These are phyloP conservation scores for Thumatha senex DNA, from an alignment of 2,888 invertebrate species.

Conservation along the genomic window DNA sequence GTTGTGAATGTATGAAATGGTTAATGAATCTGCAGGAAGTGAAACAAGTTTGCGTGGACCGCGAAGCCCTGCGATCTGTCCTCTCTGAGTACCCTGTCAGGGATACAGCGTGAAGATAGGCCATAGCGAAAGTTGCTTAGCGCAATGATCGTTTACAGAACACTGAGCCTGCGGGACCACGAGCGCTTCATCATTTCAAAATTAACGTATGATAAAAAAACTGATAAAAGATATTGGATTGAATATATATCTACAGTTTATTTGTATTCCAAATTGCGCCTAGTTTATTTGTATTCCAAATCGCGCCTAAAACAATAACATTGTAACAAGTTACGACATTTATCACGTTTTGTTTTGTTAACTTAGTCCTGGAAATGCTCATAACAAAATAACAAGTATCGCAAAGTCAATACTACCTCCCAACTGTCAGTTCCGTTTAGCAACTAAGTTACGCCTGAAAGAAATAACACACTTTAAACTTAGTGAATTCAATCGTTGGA, in stretches of 20 bases:
- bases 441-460: conserved; percentile 65
- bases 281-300: not conserved
- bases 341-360: conserved; percentile 24
- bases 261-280: not conserved
- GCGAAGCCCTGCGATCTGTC: no score
- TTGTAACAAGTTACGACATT: conserved; percentile 17
- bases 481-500: conserved; percentile 72
- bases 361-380: conserved; percentile 32
- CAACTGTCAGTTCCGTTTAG: conserved; percentile 59
- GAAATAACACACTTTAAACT: conserved; percentile 78
- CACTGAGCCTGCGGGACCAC: no score
- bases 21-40: no score
- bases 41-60: no score
- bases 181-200: no score
- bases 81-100: no score
- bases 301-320: conserved; percentile 17
- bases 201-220: no score
- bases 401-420: conserved; percentile 55
- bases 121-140: no score
- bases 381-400: conserved; percentile 46
- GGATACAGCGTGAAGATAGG: no score
- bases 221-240: not conserved
- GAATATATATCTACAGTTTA: not conserved
- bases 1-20: no score
- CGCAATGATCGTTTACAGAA: no score